Conservation (phyloP, 64 coral and sea anemone genomes). For the Cladopsammia gracilis region DNA sequence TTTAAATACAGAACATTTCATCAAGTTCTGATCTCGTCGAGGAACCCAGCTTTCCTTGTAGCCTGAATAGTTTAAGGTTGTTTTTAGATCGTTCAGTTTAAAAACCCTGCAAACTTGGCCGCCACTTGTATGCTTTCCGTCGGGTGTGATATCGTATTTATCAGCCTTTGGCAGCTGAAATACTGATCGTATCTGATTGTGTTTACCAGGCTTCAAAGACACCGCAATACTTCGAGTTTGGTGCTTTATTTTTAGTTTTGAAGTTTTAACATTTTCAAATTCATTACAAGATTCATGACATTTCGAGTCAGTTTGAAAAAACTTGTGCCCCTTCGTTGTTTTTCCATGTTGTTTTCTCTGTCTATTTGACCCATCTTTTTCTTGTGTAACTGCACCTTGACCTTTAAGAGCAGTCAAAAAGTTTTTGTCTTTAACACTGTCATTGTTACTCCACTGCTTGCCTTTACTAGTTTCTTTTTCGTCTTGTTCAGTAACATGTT, state of each 20-base stretch:
- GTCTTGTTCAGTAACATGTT: neutral
- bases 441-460: neutral
- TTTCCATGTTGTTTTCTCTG: neutral
- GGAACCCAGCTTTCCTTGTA: conserved; percentile 19
- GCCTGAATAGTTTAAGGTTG: neutral
- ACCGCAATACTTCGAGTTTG: neutral
- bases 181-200: neutral
- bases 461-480: neutral
- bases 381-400: neutral
- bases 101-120: neutral
- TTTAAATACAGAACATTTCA: conserved; percentile 21
- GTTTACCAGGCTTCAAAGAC: neutral
- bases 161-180: conserved; percentile 24
- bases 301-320: neutral
- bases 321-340: neutral
- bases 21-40: neutral
- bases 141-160: conserved; percentile 10
- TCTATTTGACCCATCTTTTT: neutral
- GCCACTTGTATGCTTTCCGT: neutral
- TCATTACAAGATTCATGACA: neutral
- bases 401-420: neutral
- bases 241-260: neutral
- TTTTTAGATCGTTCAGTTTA: neutral
- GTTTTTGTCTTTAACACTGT: neutral
- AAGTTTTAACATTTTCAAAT: neutral